Percentiles rank a stretch among this genome's conserved stretches.
These are phyloP conservation scores for Phortica magna DNA, from an alignment of 2,888 invertebrate genomes.

Conservation along the genomic window DNA sequence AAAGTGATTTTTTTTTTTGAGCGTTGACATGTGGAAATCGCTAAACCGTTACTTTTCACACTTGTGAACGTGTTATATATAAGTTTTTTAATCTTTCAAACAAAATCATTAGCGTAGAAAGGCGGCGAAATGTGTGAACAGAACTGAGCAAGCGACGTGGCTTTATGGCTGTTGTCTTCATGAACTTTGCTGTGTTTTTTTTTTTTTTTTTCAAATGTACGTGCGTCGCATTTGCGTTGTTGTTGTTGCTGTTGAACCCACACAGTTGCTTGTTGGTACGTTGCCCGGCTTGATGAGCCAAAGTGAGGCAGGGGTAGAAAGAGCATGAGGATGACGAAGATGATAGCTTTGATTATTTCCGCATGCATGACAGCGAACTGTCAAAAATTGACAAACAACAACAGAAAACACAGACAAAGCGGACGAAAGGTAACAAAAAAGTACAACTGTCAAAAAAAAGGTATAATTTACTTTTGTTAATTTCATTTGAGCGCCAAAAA, in stretches of 20 bases:
- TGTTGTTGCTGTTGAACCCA: conserved; percentile 9
- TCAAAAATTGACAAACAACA: conserved; percentile 39
- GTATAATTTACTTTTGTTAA: conserved; percentile 25
- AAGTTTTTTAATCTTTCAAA: background rate
- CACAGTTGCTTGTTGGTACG: background rate
- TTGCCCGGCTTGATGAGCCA: background rate
- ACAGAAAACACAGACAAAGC: conserved; percentile 49
- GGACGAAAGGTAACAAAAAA: conserved; percentile 34
- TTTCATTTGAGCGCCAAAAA: conserved; percentile 30
- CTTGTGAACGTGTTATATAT: conserved; percentile 45
- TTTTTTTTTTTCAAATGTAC: background rate
- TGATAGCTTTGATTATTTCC: conserved; percentile 57
- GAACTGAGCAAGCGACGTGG: background rate
- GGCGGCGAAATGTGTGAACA: conserved; percentile 13
- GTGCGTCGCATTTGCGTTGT: conserved; percentile 24
- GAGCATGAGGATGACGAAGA: conserved; percentile 30
- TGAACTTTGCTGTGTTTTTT: conserved; percentile 6
- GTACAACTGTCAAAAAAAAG: conserved; percentile 60
- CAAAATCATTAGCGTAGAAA: background rate
- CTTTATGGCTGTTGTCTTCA: background rate
- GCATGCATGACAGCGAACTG: conserved; percentile 49
- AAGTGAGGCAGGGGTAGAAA: background rate
- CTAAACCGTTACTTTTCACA: conserved; percentile 55
- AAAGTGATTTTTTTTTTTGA: background rate
- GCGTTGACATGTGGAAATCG: background rate